A percentile compares a stretch with the other conserved stretches of the same genome.
phyloP scores from a whole-genome alignment of 2,888 invertebrate genomes.

The Hybos culiciformis region DNA sequence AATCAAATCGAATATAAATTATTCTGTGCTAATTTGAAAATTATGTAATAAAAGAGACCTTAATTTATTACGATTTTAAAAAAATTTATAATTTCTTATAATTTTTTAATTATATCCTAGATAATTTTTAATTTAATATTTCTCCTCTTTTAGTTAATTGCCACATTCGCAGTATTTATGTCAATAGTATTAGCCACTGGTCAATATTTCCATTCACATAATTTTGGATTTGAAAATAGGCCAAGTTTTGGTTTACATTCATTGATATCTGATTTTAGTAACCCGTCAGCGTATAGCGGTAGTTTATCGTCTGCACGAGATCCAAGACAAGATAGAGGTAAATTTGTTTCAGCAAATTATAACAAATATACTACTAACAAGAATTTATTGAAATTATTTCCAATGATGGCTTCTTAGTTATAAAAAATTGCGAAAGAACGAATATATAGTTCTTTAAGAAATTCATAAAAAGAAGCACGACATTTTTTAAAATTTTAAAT shows the following conservation, averaged over 20 bases:
- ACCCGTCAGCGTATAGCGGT: conserved; percentile 12
- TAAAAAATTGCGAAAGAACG: neutral
- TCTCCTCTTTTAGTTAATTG: conserved; percentile 25
- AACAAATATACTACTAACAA: neutral
- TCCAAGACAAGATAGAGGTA: conserved; percentile 34
- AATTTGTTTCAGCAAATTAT: conserved; percentile 7
- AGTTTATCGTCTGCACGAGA: conserved; percentile 19
- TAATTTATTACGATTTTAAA: too few species aligned
- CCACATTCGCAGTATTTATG: conserved; percentile 27
- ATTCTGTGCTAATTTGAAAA: too few species aligned
- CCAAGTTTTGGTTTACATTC: conserved; percentile 13
- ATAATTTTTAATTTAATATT: conserved; percentile 9
- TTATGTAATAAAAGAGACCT: too few species aligned
- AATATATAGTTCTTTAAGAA: neutral
- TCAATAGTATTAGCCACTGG: conserved; percentile 28
- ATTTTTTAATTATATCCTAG: too few species aligned
- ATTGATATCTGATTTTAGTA: conserved; percentile 14
- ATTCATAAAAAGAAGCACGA: neutral
- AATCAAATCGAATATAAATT: too few species aligned
- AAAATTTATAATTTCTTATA: too few species aligned
- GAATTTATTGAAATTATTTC: neutral
- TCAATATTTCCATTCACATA: conserved; percentile 27
- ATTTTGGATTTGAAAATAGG: conserved; percentile 12
- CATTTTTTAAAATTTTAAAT: too few species aligned
- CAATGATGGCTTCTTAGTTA: neutral